Evolutionary conservation across 2,113 vertebrate genomes (phyloP), one percentile per base, ranked within the genome.

Genomic region (Stercorarius parasiticus): DNA sequence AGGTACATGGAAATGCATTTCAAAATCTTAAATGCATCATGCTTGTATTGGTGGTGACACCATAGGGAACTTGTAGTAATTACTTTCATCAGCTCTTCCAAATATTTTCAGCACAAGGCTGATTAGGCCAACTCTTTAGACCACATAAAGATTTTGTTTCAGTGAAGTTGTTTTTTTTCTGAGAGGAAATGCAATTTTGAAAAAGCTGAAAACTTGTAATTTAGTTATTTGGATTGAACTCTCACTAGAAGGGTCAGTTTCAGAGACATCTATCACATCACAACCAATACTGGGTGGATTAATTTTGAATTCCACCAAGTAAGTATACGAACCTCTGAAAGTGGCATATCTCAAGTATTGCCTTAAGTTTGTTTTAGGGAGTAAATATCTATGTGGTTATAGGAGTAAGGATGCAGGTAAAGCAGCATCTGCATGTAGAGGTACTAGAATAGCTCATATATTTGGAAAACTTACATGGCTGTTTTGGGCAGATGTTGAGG

Each of bases 401-500:
- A 61, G 15, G 65, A 36, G 10, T 47, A 76, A 77, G 20, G 15
- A 12, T 43, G 4, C 10, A 65, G 40, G 18, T 40, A 61, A 74
- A 82, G n/a, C 13, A 62, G 15, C 13, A 49, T 62, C 8, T 69
- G 40, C 9, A 43, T 14, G 10, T 5, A 49, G 20, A 74, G 9
- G 4, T 87, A 49, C 14, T 59, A 49, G 27, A 73, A 53, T 17
- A 55, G 9, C 4, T 18, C 14, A 1, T 45, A 14, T 42, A 82
- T 55, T 50, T 70, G 25, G 13, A 34, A 74, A 79, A 65, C 8
- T 70, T 34, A 36, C 0, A 4, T 56, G 45, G 2, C 40, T 79
- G 0, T 0, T 89, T 71, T 61, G 34, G 32, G 17, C 11, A 52
- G 18, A 66, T 2, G 3, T 16, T 13, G 7, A 50, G 3, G 4